Conservation (phyloP, 2,888 invertebrate genomes). For the Microctonus brassicae region DNA sequence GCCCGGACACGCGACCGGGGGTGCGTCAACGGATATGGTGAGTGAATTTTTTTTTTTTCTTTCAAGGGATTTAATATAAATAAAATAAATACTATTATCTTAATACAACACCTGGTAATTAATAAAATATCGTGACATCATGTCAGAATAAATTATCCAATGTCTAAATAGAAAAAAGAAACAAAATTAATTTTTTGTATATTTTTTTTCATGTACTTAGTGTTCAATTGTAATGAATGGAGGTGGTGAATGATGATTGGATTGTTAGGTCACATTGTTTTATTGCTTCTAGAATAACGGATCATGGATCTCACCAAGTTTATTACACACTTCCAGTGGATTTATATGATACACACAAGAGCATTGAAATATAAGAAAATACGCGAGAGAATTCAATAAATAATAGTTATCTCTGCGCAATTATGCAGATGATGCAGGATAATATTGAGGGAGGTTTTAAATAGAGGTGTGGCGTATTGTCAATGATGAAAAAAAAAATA, state of each 20-base stretch:
- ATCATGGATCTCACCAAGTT: not conserved
- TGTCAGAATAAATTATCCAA: too few relatives aligned
- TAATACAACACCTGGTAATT: not conserved
- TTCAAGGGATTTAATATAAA: not conserved
- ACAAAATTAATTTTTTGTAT: not conserved
- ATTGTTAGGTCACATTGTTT: constrained; percentile 3
- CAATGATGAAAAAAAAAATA: too few relatives aligned
- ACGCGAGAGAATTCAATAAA: too few relatives aligned
- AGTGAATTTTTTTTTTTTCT: constrained; percentile 46
- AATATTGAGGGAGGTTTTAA: constrained; percentile 20
- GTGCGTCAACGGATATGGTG: constrained; percentile 56
- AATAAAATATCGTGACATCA: constrained; percentile 43
- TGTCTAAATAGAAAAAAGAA: too few relatives aligned
- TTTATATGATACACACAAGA: not conserved
- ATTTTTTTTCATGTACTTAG: not conserved
- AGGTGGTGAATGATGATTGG: not conserved
- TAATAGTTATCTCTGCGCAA: too few relatives aligned
- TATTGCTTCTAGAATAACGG: constrained; percentile 1
- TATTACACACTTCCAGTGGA: too few relatives aligned
- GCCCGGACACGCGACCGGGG: constrained; percentile 55
- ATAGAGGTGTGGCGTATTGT: constrained; percentile 42
- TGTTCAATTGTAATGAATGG: not conserved
- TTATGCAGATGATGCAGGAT: too few relatives aligned
- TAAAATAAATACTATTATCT: constrained; percentile 4
- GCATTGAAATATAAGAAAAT: too few relatives aligned